Conservation (phyloP, 2,888 invertebrate genomes). For the Mallateleia sp. region DNA sequence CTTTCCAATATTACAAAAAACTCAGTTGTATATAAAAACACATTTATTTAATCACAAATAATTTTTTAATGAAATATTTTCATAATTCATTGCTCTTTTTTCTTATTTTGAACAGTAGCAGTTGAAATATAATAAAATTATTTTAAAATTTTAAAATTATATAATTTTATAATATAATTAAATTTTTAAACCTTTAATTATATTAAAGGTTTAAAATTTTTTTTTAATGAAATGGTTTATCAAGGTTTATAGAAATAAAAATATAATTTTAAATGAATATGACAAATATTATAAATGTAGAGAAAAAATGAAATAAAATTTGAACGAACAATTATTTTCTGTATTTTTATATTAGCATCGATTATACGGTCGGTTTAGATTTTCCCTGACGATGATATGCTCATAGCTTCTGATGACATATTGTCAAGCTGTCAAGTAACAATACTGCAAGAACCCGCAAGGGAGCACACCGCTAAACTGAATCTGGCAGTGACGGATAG, state of each 20-base stretch:
- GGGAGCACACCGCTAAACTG: conserved; percentile 71
- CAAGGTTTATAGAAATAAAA: too few relatives aligned
- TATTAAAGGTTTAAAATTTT: too few relatives aligned
- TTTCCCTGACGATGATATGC: conserved; percentile 63
- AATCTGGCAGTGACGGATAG: conserved; percentile 77
- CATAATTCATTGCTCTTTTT: not conserved
- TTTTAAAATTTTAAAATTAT: too few relatives aligned
- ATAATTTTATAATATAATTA: too few relatives aligned
- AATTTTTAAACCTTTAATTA: too few relatives aligned
- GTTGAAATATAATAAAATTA: too few relatives aligned
- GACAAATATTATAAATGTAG: not conserved
- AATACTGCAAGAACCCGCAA: conserved; percentile 71
- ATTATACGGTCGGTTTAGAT: conserved; percentile 55
- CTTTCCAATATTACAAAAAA: not conserved
- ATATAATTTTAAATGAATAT: too few relatives aligned
- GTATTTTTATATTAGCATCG: conserved; percentile 49
- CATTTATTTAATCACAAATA: too few relatives aligned
- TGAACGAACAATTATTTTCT: conserved; percentile 11
- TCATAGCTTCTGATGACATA: conserved; percentile 71
- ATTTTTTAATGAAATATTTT: too few relatives aligned
- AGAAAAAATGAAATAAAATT: not conserved
- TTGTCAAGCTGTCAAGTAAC: conserved; percentile 76
- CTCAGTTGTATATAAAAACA: too few relatives aligned
- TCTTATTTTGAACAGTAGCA: too few relatives aligned
- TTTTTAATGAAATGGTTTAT: too few relatives aligned